phyloP scores from a whole-genome alignment of 2,797 vertebrate genomes.

The Austrolebias charrua region DNA sequence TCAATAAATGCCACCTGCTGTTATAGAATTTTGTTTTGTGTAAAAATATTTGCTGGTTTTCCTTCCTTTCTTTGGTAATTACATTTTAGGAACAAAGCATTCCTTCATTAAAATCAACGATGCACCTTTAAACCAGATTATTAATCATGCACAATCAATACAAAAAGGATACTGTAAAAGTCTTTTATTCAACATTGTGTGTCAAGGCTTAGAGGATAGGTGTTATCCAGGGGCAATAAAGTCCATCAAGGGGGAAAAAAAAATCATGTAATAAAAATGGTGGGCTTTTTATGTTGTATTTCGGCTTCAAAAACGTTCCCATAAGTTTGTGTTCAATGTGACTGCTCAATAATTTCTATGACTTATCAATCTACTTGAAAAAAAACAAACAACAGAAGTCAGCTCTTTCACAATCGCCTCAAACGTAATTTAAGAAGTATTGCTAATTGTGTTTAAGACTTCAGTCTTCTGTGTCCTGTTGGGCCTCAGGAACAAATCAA shows the following conservation, averaged over 20 bases:
- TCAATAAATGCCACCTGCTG: too few species aligned
- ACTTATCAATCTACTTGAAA: conserved; percentile 63
- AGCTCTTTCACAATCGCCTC: conserved; percentile 71
- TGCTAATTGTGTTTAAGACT: conserved; percentile 68
- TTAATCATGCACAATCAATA: conserved; percentile 34
- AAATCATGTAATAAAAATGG: conserved; percentile 71
- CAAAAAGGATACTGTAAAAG: conserved; percentile 73
- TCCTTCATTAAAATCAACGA: background rate
- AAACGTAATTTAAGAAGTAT: conserved; percentile 56
- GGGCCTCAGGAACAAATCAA: conserved; percentile 61
- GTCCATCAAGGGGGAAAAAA: conserved; percentile 62
- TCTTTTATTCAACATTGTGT: conserved; percentile 80
- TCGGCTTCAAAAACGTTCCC: conserved; percentile 72
- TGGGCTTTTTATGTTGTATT: conserved; percentile 74
- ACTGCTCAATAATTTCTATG: conserved; percentile 60
- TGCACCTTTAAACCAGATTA: background rate
- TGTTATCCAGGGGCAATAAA: conserved; percentile 65
- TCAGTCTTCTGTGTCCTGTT: conserved; percentile 64
- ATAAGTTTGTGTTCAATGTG: conserved; percentile 59
- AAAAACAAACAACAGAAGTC: conserved; percentile 60
- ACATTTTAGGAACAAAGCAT: background rate
- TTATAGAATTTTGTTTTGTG: too few species aligned
- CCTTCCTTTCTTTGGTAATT: background rate
- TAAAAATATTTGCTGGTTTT: background rate
- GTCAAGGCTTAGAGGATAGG: conserved; percentile 67